Percentiles rank a stretch among this genome's conserved stretches.
phyloP scores from a whole-genome alignment of 2,113 vertebrate genomes.

The Brachyhypopomus occidentalis region DNA sequence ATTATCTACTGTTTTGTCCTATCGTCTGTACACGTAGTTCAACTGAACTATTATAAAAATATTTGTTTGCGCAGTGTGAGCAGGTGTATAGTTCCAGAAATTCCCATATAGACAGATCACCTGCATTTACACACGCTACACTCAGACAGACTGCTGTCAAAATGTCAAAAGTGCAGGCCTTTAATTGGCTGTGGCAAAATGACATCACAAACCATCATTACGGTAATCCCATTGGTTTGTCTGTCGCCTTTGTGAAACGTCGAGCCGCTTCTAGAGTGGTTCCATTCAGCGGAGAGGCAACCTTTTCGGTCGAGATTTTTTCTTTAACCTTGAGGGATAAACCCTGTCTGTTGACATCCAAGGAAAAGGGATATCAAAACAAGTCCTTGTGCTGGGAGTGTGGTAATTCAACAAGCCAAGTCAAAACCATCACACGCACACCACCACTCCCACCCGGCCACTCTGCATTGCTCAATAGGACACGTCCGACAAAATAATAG shows the following conservation, averaged over 20 bases:
- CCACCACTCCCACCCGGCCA: not conserved
- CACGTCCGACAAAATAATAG: no score
- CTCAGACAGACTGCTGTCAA: conserved; percentile 16
- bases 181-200: conserved; percentile 29
- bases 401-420: conserved; percentile 19
- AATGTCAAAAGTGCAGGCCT: conserved; percentile 10
- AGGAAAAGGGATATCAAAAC: not conserved
- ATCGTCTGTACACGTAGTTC: no score
- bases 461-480: conserved; percentile 16
- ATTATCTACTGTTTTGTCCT: no score
- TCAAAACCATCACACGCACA: not conserved
- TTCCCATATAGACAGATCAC: not conserved
- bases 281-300: conserved; percentile 8
- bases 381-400: not conserved
- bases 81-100: not conserved
- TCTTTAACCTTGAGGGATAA: conserved; percentile 64
- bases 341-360: conserved; percentile 63
- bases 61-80: no score
- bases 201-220: conserved; percentile 43
- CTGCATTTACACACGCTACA: not conserved
- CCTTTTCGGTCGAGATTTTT: conserved; percentile 8
- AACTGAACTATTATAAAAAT: no score
- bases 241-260: not conserved
- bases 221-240: conserved; percentile 22
- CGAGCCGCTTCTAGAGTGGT: not conserved